Conservation (phyloP, 2,797 vertebrate genomes). For the Brachyalestes nurse region DNA sequence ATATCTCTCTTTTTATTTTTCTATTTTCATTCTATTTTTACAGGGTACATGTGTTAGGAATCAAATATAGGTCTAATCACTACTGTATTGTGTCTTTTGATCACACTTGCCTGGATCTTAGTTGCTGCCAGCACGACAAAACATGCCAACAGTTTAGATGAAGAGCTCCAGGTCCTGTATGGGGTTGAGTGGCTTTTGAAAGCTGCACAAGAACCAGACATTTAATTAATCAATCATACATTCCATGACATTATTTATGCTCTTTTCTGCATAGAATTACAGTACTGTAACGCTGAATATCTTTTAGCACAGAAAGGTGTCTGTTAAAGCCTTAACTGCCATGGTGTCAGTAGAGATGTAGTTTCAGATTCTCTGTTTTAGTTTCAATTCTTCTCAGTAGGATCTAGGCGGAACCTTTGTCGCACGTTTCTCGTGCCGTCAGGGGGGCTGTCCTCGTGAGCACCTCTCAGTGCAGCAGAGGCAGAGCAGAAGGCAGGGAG, state of each 20-base stretch:
- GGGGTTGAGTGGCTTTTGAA: background rate
- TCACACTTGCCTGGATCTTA: background rate
- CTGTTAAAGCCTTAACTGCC: background rate
- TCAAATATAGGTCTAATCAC: background rate
- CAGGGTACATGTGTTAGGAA: too few relatives aligned
- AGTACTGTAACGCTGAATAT: background rate
- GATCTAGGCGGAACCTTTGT: background rate
- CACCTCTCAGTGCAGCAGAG: constrained; percentile 9
- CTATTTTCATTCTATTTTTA: too few relatives aligned
- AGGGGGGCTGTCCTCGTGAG: background rate
- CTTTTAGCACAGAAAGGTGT: background rate
- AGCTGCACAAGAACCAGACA: background rate
- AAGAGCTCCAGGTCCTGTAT: background rate
- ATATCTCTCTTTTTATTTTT: too few relatives aligned
- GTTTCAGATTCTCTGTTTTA: background rate
- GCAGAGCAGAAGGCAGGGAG: constrained; percentile 5
- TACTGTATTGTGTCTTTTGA: background rate
- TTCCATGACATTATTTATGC: background rate
- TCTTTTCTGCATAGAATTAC: background rate
- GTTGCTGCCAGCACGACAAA: background rate
- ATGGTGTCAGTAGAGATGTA: background rate
- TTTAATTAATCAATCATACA: background rate
- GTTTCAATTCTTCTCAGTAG: background rate
- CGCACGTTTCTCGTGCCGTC: background rate
- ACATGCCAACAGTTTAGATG: background rate